Evolutionary conservation across 2,888 invertebrate species (phyloP), one percentile per base, ranked within the genome.

Genomic region (Spilarctia lutea): DNA sequence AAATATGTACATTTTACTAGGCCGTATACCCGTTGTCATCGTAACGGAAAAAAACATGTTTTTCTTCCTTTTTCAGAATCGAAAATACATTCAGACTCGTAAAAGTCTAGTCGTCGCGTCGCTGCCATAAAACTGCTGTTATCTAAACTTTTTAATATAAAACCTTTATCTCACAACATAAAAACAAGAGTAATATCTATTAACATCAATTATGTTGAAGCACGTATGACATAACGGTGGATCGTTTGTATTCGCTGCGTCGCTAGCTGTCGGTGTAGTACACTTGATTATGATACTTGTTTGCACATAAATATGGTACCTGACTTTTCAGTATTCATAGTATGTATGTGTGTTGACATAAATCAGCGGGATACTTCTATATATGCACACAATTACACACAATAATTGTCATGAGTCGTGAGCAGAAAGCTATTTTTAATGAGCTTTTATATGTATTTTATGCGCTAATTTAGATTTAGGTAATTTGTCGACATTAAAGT

Each of bases 281-380:
- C 68, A 81, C 75, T 77, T 71, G 70, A 72, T 77, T 80, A 86
- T 81, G 77, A 80, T 67, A 84, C 79, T 79, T 80, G 75, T 75
- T 77, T 75, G 39, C 74, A 73, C 45, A 45, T 68, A 68, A 68
- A 27, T 68, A 68, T 77, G 72, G 75, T 73, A 82, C 67, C 75
- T 78, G 75, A 48, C 52, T 77, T 33, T 69, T 84, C 68, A 81
- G 73, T 75, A 83, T 82, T 82, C 79, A 78, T 75, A 24, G 42
- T 42, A 42, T 33, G 73, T 68, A 30, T 76, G 69, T 81, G 80
- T 82, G 76, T 76, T 82, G 63, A 74, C 48, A 72, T 42, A 33
- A 74, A n/a, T 39, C 66, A 39, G 27, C 33, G 65, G 39, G 65
- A 71, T 56, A 70, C 13, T 66, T 30, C 68, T 48, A 45, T 27